Evolutionary conservation across 2,888 invertebrate species (phyloP).

Genomic region (Acronicta psi): DNA sequence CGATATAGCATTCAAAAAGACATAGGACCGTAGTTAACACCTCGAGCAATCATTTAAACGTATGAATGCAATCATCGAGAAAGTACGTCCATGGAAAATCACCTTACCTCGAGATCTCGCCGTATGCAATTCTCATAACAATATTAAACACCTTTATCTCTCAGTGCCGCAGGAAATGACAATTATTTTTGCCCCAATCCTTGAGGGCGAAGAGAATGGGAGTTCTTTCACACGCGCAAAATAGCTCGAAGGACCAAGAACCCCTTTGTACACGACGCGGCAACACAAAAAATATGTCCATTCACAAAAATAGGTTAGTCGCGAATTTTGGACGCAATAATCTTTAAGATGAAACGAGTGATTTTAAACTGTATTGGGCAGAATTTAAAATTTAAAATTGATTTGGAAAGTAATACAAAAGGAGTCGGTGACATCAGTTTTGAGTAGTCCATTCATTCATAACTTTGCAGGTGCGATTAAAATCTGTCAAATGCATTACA

Average conservation of each 20-base stretch:
- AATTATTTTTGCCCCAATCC: constrained; percentile 87
- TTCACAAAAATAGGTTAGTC: constrained; percentile 88
- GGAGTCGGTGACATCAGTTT: constrained; percentile 42
- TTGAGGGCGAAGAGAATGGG: constrained; percentile 81
- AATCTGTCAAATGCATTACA: constrained; percentile 21
- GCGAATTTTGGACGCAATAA: constrained; percentile 68
- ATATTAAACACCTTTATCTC: constrained; percentile 66
- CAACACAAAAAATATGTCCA: constrained; percentile 80
- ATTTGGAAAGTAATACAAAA: constrained; percentile 12
- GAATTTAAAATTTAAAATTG: constrained; percentile 29
- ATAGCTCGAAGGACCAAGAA: constrained; percentile 83
- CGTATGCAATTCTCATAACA: constrained; percentile 48
- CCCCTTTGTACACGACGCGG: constrained; percentile 78
- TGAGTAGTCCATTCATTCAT: constrained; percentile 47
- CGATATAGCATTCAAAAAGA: constrained; percentile 13
- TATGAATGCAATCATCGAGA: constrained; percentile 66
- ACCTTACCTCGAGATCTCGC: constrained; percentile 45
- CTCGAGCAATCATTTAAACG: constrained; percentile 68
- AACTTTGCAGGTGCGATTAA: constrained; percentile 35
- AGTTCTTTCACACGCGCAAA: constrained; percentile 87
- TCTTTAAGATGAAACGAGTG: constrained; percentile 34
- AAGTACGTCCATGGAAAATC: constrained; percentile 67
- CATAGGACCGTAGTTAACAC: constrained; percentile 39
- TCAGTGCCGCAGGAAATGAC: constrained; percentile 87
- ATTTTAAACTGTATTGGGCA: constrained; percentile 52